Conservation (phyloP, 2,888 invertebrate species). For the Ornithoptera alexandrae region DNA sequence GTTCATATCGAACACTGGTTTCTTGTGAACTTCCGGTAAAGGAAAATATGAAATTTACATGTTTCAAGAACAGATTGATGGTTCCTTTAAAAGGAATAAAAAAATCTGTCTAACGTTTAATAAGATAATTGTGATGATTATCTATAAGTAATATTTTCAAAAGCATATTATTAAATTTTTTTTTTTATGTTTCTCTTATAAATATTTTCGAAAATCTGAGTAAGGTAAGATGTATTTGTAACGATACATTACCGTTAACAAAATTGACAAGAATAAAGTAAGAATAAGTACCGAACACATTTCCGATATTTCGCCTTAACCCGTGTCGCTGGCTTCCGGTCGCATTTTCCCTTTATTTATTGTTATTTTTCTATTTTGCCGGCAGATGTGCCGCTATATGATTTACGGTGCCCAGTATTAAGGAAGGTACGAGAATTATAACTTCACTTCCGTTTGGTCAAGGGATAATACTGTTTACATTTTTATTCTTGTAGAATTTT, state of each 20-base stretch:
- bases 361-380: slow-evolving; percentile 80
- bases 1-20: no score
- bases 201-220: no score
- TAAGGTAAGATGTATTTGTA: neutral
- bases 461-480: slow-evolving; percentile 27
- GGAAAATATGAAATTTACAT: no score
- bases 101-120: no score
- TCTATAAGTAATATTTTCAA: no score
- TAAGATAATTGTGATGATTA: no score
- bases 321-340: slow-evolving; percentile 42
- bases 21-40: no score
- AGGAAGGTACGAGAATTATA: slow-evolving; percentile 68
- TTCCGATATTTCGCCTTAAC: slow-evolving; percentile 51
- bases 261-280: slow-evolving; percentile 23
- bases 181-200: neutral
- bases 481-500: slow-evolving; percentile 2
- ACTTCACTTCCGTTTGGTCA: slow-evolving; percentile 51
- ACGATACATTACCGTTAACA: neutral
- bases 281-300: slow-evolving; percentile 33
- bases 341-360: slow-evolving; percentile 69
- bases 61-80: no score
- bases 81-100: no score
- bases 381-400: slow-evolving; percentile 75
- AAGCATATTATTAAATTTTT: neutral
- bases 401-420: slow-evolving; percentile 75